Evolutionary conservation across 2,888 invertebrate species (phyloP), one percentile per base, ranked within the genome.

Genomic region (Camptogramma bilineatum): DNA sequence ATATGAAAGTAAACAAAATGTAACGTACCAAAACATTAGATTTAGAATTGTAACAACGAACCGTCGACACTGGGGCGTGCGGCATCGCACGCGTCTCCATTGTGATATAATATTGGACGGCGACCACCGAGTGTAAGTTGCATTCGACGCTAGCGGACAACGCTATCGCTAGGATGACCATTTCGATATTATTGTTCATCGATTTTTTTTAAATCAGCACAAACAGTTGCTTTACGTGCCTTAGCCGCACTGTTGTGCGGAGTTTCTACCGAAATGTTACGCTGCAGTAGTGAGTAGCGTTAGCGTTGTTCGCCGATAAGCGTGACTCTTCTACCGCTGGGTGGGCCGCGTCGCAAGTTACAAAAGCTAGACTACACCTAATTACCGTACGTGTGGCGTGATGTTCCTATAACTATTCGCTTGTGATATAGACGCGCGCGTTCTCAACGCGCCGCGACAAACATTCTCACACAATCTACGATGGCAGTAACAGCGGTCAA

Each of bases 1-100:
- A 91, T 92, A 92, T 90, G 91, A 92, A 92, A 93, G 90, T 92
- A 91, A 92, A 91, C 92, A 93, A 92, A 91, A 87, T 88, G 84
- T 90, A 88, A 90, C 86, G 84, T 91, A 91, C 88, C 86, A 89
- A 91, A 85, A 85, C 85, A 77, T 79, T 86, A 85, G 81, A 86
- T 87, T 88, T 87, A 86, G 82, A 84, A 85, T 83, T 79, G 80
- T 80, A 82, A 84, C 82, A 73, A 73, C 65, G 69, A 64, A 66
- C 56, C 61, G 54, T 66, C 80, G 80, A 58, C 57, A 46, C 52
- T n/a, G 50, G 53, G 61, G 58, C 55, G 48, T 34, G 56, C 59
- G 51, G 54, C 50, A 47, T 62, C 44, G 54, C 52, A 51, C 24
- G 21, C 53, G 50, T 56, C 17, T 34, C 18, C 57, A 64, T 55